Percentiles rank a stretch among this genome's conserved stretches.
Evolutionary conservation across 1,140 invertebrate species (phyloP).

Genomic region (Bombus sylvicola): DNA sequence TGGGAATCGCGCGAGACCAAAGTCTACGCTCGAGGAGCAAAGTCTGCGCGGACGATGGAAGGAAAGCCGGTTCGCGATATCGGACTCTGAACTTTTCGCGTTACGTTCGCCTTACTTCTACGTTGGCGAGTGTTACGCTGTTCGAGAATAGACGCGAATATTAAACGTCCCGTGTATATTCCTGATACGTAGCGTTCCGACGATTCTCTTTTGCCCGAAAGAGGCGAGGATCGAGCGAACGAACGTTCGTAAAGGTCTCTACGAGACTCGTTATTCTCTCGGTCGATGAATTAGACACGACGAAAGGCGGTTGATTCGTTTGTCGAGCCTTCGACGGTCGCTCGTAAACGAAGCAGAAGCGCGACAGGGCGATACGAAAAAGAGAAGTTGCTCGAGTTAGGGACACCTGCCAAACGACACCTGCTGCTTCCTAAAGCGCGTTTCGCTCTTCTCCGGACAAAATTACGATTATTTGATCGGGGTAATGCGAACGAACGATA

Average conservation of each 20-base stretch:
- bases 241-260: too few relatives aligned
- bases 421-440: not conserved
- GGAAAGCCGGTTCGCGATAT: constrained; percentile 61
- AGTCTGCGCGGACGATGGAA: constrained; percentile 53
- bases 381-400: not conserved
- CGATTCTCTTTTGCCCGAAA: not conserved
- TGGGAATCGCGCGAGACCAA: constrained; percentile 36
- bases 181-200: not conserved
- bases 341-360: not conserved
- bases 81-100: constrained; percentile 53
- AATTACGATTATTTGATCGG: not conserved
- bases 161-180: not conserved
- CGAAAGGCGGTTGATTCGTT: not conserved
- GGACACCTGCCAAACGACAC: constrained; percentile 41
- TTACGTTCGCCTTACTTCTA: not conserved
- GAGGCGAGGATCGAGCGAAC: not conserved
- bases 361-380: not conserved
- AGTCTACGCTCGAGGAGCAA: constrained; percentile 52
- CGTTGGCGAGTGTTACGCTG: not conserved
- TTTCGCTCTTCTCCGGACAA: fast-evolving
- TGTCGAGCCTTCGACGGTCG: fast-evolving
- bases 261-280: not conserved
- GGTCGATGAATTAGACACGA: too few relatives aligned
- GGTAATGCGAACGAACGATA: not conserved
- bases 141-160: not conserved